Evolutionary conservation across 2,797 vertebrate genomes (phyloP).

Genomic region (Cheirogaleus major): DNA sequence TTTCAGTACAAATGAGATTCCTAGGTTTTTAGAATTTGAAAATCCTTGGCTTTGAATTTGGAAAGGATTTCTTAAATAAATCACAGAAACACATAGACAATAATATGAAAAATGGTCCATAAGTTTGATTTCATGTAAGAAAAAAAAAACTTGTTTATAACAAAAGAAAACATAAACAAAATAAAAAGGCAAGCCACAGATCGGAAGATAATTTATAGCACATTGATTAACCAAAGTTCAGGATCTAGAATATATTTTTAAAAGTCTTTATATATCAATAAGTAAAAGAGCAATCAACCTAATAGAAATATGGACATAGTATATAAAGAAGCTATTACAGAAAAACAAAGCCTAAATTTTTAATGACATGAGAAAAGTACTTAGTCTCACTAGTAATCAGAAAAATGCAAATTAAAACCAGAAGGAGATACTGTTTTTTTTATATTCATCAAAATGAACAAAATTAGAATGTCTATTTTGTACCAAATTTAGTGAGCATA

Average conservation of each 20-base stretch:
- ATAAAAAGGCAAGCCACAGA: constrained; percentile 22
- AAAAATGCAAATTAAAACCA: constrained; percentile 1
- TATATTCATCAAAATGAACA: not conserved
- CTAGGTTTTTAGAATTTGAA: not conserved
- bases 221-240: not conserved
- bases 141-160: not conserved
- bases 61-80: constrained; percentile 49
- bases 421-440: not conserved
- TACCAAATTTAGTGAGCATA: not conserved
- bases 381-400: not conserved
- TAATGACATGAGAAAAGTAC: constrained; percentile 8
- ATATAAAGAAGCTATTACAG: not conserved
- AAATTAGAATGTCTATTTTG: constrained; percentile 2
- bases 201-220: not conserved
- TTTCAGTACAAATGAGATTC: constrained; percentile 19
- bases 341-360: constrained; percentile 1
- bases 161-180: not conserved
- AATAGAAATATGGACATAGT: not conserved
- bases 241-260: not conserved
- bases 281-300: not conserved
- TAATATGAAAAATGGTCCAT: constrained; percentile 26
- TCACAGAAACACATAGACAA: not conserved
- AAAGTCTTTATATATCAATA: not conserved
- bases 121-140: constrained; percentile 24
- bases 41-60: constrained; percentile 24